A percentile compares a stretch with the other conserved stretches of the same genome.
Evolutionary conservation across 1,140 invertebrate species (phyloP).

Genomic region (Bombus fervidus): DNA sequence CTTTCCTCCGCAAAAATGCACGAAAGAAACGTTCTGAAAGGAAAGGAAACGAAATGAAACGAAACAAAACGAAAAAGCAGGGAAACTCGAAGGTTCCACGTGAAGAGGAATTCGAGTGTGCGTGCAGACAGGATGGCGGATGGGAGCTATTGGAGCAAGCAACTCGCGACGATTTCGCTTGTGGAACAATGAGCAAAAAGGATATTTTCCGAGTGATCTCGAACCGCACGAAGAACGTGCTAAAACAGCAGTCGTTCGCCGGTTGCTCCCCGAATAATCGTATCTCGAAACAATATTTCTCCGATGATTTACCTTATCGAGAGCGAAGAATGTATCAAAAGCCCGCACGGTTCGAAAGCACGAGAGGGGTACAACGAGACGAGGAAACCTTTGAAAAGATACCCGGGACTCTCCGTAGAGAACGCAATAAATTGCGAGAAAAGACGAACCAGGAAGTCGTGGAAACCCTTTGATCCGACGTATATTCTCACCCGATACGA

Average conservation of each 20-base stretch:
- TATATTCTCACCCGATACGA: conserved; percentile 25
- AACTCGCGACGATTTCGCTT: background rate
- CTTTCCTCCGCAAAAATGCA: background rate
- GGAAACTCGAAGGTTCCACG: background rate
- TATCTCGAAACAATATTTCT: conserved; percentile 59
- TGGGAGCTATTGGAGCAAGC: background rate
- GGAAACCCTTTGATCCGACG: conserved; percentile 34
- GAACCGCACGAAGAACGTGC: background rate
- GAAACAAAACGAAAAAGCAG: background rate
- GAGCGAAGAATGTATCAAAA: conserved; percentile 21
- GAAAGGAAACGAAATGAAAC: too few species aligned
- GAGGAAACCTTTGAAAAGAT: conserved; percentile 52
- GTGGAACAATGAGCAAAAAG: conserved; percentile 2
- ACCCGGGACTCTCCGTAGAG: background rate
- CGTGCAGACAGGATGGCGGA: background rate
- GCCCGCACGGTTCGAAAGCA: background rate
- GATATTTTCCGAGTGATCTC: conserved; percentile 24
- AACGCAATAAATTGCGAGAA: conserved; percentile 36
- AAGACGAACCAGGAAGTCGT: conserved; percentile 16
- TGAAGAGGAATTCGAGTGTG: background rate
- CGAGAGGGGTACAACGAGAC: background rate
- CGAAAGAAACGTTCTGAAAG: too few species aligned
- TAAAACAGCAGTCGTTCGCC: background rate
- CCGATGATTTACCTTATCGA: conserved; percentile 40
- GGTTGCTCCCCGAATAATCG: background rate